Conservation (phyloP, 2,888 invertebrate species). For the Rosalia funebris region DNA sequence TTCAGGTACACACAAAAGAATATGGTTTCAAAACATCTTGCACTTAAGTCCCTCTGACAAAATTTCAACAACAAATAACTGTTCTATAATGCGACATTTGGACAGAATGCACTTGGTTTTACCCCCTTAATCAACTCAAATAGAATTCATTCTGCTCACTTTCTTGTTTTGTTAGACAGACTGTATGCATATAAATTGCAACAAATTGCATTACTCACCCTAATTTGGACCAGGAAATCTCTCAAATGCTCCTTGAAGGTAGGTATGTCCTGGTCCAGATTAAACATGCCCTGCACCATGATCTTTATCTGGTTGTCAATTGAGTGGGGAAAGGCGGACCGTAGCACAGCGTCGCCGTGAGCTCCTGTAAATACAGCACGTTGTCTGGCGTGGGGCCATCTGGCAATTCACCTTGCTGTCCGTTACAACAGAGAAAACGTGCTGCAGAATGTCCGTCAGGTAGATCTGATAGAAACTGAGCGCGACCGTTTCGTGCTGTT, state of each 20-base stretch:
- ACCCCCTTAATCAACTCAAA: too few species aligned
- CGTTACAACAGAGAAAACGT: constrained; percentile 98
- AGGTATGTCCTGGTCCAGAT: constrained; percentile 94
- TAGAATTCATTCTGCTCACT: too few species aligned
- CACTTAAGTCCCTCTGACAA: too few species aligned
- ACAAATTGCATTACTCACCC: constrained; percentile 85
- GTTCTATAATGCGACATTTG: too few species aligned
- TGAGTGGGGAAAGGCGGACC: constrained; percentile 95
- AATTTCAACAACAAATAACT: too few species aligned
- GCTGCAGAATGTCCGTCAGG: constrained; percentile 96
- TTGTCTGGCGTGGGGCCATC: constrained; percentile 82
- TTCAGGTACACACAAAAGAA: too few species aligned
- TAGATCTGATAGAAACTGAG: constrained; percentile 99
- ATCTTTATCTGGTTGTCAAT: constrained; percentile 98
- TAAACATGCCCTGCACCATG: constrained; percentile 97
- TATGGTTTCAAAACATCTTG: too few species aligned
- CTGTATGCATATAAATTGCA: too few species aligned
- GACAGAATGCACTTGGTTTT: too few species aligned
- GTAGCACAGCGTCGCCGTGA: constrained; percentile 92
- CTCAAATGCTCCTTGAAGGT: constrained; percentile 98
- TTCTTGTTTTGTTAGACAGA: too few species aligned
- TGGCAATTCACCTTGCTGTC: constrained; percentile 92
- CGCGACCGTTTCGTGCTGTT: constrained; percentile 80
- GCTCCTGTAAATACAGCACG: constrained; percentile 86
- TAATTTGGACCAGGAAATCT: constrained; percentile 99